A percentile compares a stretch with the other conserved stretches of the same genome.
phyloP scores from a whole-genome alignment of 1,140 invertebrate species.

The Mycetomoellerius zeteki region DNA sequence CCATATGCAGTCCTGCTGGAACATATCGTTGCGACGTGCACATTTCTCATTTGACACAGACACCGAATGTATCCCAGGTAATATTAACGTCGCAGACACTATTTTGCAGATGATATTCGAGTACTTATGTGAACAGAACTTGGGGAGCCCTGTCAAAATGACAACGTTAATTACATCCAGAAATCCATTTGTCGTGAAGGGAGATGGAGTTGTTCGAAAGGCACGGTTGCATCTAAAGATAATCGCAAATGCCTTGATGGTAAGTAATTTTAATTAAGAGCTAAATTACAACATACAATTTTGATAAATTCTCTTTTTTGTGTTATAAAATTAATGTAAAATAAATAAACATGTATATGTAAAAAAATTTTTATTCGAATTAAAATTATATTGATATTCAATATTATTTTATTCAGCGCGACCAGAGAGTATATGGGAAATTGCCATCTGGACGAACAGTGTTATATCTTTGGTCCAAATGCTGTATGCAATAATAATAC shows the following conservation, averaged over 20 bases:
- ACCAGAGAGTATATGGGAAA: background rate
- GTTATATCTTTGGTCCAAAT: constrained; percentile 76
- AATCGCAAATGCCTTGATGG: constrained; percentile 76
- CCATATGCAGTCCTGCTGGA: constrained; percentile 54
- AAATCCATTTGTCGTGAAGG: constrained; percentile 70
- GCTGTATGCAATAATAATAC: constrained; percentile 63
- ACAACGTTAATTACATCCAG: constrained; percentile 35
- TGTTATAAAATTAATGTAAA: background rate
- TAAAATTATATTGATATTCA: background rate
- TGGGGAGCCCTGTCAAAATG: constrained; percentile 67
- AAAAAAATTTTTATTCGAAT: background rate
- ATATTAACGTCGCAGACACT: background rate
- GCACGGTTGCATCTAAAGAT: constrained; percentile 56
- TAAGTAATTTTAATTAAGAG: constrained; percentile 47
- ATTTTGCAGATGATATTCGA: background rate
- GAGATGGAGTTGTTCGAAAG: constrained; percentile 71
- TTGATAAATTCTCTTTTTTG: background rate
- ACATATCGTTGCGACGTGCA: constrained; percentile 75
- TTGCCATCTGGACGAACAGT: constrained; percentile 73
- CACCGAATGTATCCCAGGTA: constrained; percentile 74
- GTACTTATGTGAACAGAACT: constrained; percentile 70
- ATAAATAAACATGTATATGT: background rate
- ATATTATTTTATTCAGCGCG: constrained; percentile 8
- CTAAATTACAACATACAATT: background rate
- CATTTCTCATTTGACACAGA: constrained; percentile 45